Percentiles rank a stretch among this genome's conserved stretches.
Conservation (phyloP, 2,797 vertebrate species). For the Neopelma chrysocephalum region DNA sequence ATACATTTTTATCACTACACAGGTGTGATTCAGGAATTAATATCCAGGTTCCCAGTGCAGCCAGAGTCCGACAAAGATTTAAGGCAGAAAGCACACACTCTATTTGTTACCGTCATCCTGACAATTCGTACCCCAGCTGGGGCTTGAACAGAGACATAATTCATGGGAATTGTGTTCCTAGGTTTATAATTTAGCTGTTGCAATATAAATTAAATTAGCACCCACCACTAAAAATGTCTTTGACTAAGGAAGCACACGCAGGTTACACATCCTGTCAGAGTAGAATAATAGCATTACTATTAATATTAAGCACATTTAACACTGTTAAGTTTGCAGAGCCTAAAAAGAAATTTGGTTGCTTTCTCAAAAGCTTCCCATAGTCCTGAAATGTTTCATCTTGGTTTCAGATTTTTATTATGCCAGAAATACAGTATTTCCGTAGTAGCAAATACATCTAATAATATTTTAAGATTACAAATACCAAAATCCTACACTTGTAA, state of each 20-base stretch:
- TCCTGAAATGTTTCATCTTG: not conserved
- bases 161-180: not conserved
- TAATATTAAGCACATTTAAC: not conserved
- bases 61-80: not conserved
- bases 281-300: not conserved
- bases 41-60: not conserved
- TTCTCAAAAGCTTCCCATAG: not conserved
- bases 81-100: not conserved
- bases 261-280: not conserved
- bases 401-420: not conserved
- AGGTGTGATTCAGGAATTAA: not conserved
- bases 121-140: not conserved
- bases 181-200: not conserved
- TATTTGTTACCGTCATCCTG: not conserved
- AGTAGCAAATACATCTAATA: not conserved
- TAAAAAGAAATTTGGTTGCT: not conserved
- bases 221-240: not conserved
- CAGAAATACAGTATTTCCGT: not conserved
- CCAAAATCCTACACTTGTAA: not conserved
- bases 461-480: not conserved
- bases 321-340: not conserved
- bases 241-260: not conserved
- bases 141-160: not conserved
- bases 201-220: not conserved
- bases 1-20: not conserved